These are phyloP conservation scores for Trogon melanurus DNA, from an alignment of 2,113 vertebrate genomes.

Conservation along the genomic window DNA sequence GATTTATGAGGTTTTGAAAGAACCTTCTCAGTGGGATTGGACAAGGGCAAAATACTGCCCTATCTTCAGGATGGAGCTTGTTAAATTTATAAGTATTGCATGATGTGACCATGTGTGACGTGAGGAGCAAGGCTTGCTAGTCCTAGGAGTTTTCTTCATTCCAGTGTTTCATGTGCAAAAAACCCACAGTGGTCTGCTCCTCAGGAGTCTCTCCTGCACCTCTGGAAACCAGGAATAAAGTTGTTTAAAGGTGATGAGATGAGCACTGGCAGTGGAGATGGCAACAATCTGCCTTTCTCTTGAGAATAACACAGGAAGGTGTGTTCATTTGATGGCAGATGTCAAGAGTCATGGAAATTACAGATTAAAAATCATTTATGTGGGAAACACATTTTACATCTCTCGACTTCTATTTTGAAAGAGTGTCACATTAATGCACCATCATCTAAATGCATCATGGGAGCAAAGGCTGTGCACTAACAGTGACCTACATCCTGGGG, in stretches of 20 bases:
- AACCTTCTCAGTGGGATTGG: not conserved
- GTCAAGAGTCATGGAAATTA: constrained; percentile 46
- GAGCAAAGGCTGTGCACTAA: constrained; percentile 31
- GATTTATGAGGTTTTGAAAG: not conserved
- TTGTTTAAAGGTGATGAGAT: not conserved
- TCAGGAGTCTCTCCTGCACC: not conserved
- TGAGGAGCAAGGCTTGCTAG: not conserved
- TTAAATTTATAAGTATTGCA: not conserved
- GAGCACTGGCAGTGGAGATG: constrained; percentile 6
- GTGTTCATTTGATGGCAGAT: constrained; percentile 23
- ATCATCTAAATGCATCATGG: constrained; percentile 42
- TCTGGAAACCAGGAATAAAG: constrained; percentile 5
- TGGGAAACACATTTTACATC: constrained; percentile 42
- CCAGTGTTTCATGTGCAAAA: not conserved
- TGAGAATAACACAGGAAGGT: not conserved
- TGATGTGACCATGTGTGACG: not conserved
- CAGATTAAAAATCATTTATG: constrained; percentile 52
- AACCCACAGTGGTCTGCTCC: not conserved
- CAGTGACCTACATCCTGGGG: constrained; percentile 58
- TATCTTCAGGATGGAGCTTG: not conserved
- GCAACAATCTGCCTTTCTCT: constrained; percentile 5
- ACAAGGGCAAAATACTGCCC: not conserved
- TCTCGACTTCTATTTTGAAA: constrained; percentile 33
- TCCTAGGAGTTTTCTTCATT: not conserved
- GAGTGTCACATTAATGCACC: constrained; percentile 28